Evolutionary conservation across 2,113 vertebrate species (phyloP), one percentile per base, ranked within the genome.

Genomic region (Takifugu flavidus): DNA sequence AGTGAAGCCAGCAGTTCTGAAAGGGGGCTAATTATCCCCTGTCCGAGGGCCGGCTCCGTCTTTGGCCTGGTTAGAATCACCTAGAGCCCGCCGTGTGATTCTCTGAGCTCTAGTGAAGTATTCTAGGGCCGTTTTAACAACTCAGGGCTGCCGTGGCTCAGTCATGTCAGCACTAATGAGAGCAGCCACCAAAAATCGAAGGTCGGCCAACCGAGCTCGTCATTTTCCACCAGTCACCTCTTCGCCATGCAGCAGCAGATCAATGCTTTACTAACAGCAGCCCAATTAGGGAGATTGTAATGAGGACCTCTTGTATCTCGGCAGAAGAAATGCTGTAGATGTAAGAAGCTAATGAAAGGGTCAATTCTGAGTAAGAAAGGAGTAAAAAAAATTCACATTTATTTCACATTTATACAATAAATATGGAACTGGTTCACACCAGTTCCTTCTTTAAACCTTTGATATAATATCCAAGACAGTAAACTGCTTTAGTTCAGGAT

Each of bases 161-260:
- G 53, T 65, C 42, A 12, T 68, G 77, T 88, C 82, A 63, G 44
- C 61, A 7, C 84, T 88, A 89, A 90, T 88, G 88, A 88, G 87
- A 79, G 66, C 45, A 75, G 80, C 67, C 76, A 58, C 72, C 31
- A 49, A 49, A 49, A 49, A 86, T 88, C 51, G 70, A 84, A 86
- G 54, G 49, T 27, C 52, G 49, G 59, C 65, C 76, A 59, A 69
- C 69, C 55, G 12, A 47, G 72, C 78, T 72, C 29, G 55, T 79
- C 70, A 69, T 79, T 72, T 82, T 74, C 71, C 62, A n/a, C 43
- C 53, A 54, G 50, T 72, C 65, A 46, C 55, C 78, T 68, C 65
- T 53, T 25, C 72, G 68, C 29, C 65, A 74, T 73, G 45, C 53
- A 49, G 29, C 49, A 52, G 43, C 62, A 5, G 79, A 89, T 88